Percentiles rank a stretch among this genome's conserved stretches.
Conservation (phyloP, 2,113 vertebrate species). For the Urocolius indicus region DNA sequence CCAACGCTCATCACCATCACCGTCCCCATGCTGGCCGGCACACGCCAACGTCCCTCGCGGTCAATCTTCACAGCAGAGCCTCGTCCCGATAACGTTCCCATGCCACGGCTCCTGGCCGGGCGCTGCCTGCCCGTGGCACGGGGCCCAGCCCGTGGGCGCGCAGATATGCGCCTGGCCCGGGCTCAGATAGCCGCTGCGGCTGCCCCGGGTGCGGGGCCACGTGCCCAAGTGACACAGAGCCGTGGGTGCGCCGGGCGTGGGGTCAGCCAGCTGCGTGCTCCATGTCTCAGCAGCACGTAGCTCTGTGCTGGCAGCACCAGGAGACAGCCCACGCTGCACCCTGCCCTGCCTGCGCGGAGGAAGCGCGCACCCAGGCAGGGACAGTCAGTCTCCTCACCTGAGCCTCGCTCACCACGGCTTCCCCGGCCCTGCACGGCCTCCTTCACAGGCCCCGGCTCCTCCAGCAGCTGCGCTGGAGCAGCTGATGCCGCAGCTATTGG, state of each 20-base stretch:
- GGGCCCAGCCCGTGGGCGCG: neutral
- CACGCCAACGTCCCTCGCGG: neutral
- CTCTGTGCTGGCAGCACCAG: neutral
- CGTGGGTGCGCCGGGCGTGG: neutral
- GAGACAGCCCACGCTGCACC: neutral
- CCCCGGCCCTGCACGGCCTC: neutral
- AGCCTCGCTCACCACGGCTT: neutral
- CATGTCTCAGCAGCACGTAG: neutral
- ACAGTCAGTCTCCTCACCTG: neutral
- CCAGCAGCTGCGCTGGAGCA: neutral
- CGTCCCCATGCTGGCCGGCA: neutral
- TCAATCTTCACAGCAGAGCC: neutral
- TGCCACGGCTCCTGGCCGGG: fast-evolving
- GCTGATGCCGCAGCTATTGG: neutral
- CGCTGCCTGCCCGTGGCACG: neutral
- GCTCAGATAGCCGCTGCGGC: neutral
- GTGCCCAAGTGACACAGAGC: neutral
- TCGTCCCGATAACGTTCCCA: neutral
- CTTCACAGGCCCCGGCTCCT: neutral
- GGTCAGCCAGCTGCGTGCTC: neutral
- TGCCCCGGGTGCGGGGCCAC: neutral
- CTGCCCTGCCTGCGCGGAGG: too few species aligned
- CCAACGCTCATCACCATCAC: too few species aligned
- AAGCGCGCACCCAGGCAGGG: fast-evolving
- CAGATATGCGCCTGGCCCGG: neutral